phyloP scores from a whole-genome alignment of 2,888 invertebrate species.

The Chrysopilus asiliformis region DNA sequence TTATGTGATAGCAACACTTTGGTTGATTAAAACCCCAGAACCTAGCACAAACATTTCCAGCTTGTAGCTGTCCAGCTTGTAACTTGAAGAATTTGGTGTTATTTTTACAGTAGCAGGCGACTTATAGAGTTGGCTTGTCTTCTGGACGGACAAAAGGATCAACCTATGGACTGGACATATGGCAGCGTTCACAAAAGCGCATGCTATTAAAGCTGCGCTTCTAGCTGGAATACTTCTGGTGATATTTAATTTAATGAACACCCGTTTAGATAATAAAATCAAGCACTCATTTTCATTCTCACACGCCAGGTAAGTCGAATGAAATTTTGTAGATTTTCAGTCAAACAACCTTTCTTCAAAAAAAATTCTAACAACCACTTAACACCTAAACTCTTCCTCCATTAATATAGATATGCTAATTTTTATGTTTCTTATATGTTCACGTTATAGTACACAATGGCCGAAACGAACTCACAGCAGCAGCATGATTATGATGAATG shows the following conservation, averaged over 20 bases:
- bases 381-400: constrained; percentile 1
- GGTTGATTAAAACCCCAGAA: no score
- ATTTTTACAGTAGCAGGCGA: no score
- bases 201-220: constrained; percentile 23
- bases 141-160: neutral
- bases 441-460: constrained; percentile 14
- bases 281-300: constrained; percentile 25
- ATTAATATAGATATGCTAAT: neutral
- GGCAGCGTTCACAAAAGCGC: constrained; percentile 21
- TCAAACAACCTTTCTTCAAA: neutral
- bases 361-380: neutral
- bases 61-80: no score
- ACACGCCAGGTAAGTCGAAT: constrained; percentile 25
- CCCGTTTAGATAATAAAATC: constrained; percentile 25
- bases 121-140: constrained; percentile 3
- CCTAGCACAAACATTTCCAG: no score
- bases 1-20: no score
- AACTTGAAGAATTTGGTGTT: neutral
- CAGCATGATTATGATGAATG: neutral
- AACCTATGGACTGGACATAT: constrained; percentile 17
- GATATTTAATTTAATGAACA: constrained; percentile 25
- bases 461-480: constrained; percentile 13
- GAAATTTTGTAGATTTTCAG: constrained; percentile 1
- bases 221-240: constrained; percentile 26
- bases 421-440: neutral